Percentiles rank a stretch among this genome's conserved stretches.
Conservation (phyloP, 2,113 vertebrate genomes). For the Thamnaconus septentrionalis region DNA sequence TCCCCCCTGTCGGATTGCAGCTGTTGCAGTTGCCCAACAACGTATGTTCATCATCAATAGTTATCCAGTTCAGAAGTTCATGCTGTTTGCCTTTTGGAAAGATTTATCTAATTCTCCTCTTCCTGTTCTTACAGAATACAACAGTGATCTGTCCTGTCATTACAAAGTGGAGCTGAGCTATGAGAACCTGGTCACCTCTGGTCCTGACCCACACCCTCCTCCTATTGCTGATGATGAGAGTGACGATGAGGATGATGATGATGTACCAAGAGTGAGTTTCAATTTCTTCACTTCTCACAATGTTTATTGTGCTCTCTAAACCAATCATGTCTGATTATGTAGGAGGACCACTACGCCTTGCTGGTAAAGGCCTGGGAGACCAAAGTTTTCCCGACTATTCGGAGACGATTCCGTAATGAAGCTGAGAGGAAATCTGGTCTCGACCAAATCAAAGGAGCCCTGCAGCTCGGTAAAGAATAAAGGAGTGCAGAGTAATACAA, state of each 20-base stretch:
- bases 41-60: slow-evolving; percentile 73
- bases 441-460: slow-evolving; percentile 97
- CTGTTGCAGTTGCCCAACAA: slow-evolving; percentile 88
- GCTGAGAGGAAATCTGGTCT: slow-evolving; percentile 96
- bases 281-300: not conserved
- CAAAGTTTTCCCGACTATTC: slow-evolving; percentile 96
- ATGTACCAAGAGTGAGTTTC: slow-evolving; percentile 86
- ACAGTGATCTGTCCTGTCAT: slow-evolving; percentile 91
- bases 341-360: slow-evolving; percentile 98
- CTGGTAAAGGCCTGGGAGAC: slow-evolving; percentile 99
- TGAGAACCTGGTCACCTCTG: slow-evolving; percentile 93
- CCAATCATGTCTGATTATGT: slow-evolving; percentile 10
- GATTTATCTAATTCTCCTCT: not conserved
- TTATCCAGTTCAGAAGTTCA: no score
- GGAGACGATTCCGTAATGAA: slow-evolving; percentile 97
- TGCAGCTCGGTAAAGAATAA: slow-evolving; percentile 85
- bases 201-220: slow-evolving; percentile 89
- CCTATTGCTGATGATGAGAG: slow-evolving; percentile 95
- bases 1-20: slow-evolving; percentile 92
- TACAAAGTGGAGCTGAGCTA: slow-evolving; percentile 97
- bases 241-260: slow-evolving; percentile 93
- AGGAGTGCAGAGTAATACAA: not conserved
- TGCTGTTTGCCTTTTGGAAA: no score
- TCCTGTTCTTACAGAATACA: slow-evolving; percentile 83
- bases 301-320: not conserved